Base-by-base conservation (phyloP, 2,113 vertebrate species). In the Sula dactylatra region DNA sequence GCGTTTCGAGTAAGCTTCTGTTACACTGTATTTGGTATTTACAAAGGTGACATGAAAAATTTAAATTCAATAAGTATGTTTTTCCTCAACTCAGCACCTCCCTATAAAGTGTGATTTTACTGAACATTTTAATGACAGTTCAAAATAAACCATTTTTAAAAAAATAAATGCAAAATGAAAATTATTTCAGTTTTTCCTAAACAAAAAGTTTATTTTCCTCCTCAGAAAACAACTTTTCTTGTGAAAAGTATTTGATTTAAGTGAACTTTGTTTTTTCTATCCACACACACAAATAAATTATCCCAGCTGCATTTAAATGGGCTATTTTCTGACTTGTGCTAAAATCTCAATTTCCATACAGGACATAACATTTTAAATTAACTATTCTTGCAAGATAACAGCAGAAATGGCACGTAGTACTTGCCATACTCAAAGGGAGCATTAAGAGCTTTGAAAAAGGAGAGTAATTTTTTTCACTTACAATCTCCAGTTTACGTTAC, bases 401-500 rank as follows among this genome's bases (percentile, higher is more conserved):
- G 27, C 9, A 69, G 49, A 74, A 74, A 56, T 24, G 14, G 2
- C 25, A 29, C 7, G 7, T 15, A 29, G 10, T 11, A 16, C 7
- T 80, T 56, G 7, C 10, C 36, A 38, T 22, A 13, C 16, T 52
- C 27, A 56, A n/a, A 70, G 9, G 7, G 6, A 56, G 7, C 22
- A 32, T 44, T 25, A 54, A 47, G 21, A 65, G 25, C 10, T 67
- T 36, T 24, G 38, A 65, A 47, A 70, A 71, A 58, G 15, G 4
- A 71, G 6, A 31, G 15, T 18, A 9, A 16, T 13, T 31, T 47
- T 65, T 65, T 59, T 42, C 38, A 54, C 9, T 38, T 36, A 3
- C 1, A 2, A 38, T 11, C 45, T 54, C 66, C 2, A 2, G 19
- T 50, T 58, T 42, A 40, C 3, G 1, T 25, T 56, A 7, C 10